Evolutionary conservation across 2,888 invertebrate genomes (phyloP).

Genomic region (Dryomyza anilis): DNA sequence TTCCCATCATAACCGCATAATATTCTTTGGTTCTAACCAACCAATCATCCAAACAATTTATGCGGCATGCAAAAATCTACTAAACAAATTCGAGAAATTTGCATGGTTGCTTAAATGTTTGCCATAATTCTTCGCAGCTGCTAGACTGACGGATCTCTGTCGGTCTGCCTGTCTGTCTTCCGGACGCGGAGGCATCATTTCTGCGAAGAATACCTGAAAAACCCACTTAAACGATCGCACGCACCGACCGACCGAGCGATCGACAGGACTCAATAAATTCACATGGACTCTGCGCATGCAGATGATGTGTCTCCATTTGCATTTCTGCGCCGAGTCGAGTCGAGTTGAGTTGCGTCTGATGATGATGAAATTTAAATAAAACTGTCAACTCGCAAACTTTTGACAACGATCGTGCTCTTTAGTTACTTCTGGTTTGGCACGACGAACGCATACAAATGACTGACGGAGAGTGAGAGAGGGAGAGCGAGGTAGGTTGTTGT

Average conservation of each 20-base stretch:
- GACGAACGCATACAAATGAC: neutral
- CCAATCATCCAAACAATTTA: neutral
- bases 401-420: constrained; percentile 14
- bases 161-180: neutral
- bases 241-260: too few species aligned
- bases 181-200: neutral
- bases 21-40: neutral
- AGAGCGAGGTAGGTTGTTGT: neutral
- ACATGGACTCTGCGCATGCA: constrained; percentile 7
- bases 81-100: neutral
- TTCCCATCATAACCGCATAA: neutral
- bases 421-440: neutral
- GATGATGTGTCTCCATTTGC: constrained; percentile 31
- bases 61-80: neutral
- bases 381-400: constrained; percentile 19
- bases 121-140: neutral
- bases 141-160: too few species aligned
- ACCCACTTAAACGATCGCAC: constrained; percentile 19
- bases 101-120: neutral
- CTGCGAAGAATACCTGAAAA: neutral
- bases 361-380: constrained; percentile 26
- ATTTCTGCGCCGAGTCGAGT: constrained; percentile 29
- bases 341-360: constrained; percentile 19
- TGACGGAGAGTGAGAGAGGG: neutral
- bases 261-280: constrained; percentile 27